Evolutionary conservation across 2,888 invertebrate genomes (phyloP).

Genomic region (Dioctria linearis): DNA sequence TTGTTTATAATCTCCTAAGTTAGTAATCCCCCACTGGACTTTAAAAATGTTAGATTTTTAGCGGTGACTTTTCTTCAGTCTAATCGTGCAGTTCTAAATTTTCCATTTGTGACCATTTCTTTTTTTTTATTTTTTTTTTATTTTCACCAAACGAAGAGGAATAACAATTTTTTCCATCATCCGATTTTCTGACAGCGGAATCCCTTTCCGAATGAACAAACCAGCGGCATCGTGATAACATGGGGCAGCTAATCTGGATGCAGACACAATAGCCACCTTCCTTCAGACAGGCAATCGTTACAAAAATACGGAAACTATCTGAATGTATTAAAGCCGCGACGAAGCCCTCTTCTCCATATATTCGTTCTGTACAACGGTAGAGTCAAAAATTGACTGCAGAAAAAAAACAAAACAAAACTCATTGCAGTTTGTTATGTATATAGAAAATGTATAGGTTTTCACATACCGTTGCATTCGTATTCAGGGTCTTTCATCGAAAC

Average conservation of each 20-base stretch:
- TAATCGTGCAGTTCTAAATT: no score
- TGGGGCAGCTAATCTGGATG: slow-evolving; percentile 38
- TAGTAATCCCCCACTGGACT: no score
- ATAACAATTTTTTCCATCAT: slow-evolving; percentile 23
- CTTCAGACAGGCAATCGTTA: slow-evolving; percentile 7
- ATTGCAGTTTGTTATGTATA: no score
- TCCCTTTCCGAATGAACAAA: slow-evolving; percentile 27
- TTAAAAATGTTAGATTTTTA: no score
- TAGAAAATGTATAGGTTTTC: not conserved
- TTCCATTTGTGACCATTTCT: no score
- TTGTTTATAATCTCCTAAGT: no score
- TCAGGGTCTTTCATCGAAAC: slow-evolving; percentile 13
- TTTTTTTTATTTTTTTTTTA: not conserved
- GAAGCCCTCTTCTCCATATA: not conserved
- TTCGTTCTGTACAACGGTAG: not conserved
- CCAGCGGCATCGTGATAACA: slow-evolving; percentile 4
- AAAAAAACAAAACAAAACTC: slow-evolving; percentile 13
- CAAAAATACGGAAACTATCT: slow-evolving; percentile 39
- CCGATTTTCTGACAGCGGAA: slow-evolving; percentile 23
- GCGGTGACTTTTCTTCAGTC: no score
- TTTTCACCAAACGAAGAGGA: not conserved
- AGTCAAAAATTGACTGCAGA: not conserved
- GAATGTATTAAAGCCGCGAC: slow-evolving; percentile 12
- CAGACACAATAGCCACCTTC: slow-evolving; percentile 43
- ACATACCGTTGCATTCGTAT: slow-evolving; percentile 15